These are phyloP conservation scores for Stercorarius parasiticus DNA, from an alignment of 2,113 vertebrate species.

Conservation along the genomic window DNA sequence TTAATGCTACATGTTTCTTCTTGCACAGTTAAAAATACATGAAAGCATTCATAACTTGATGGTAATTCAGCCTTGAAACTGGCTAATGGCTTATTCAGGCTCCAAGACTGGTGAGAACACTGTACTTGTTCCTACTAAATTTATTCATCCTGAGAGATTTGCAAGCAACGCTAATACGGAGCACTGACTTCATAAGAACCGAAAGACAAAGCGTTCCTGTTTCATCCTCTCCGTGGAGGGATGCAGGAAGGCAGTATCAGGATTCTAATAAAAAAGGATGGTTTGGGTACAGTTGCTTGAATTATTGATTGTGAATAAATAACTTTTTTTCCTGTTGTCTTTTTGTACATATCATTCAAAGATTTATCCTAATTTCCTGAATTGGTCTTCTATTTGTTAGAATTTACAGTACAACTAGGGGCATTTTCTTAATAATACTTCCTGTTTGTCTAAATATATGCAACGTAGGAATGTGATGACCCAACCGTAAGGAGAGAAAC, in stretches of 20 bases:
- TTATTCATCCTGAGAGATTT: conserved; percentile 13
- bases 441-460: neutral
- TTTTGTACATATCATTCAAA: neutral
- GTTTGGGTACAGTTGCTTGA: neutral
- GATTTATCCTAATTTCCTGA: neutral
- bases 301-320: neutral
- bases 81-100: conserved; percentile 7
- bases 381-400: neutral
- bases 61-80: neutral
- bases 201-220: neutral
- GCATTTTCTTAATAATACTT: neutral
- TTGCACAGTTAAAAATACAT: conserved; percentile 6
- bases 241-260: neutral
- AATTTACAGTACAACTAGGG: neutral
- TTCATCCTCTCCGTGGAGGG: neutral
- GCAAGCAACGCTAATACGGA: neutral
- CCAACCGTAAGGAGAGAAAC: neutral
- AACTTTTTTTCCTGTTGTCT: neutral
- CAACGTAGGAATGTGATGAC: neutral
- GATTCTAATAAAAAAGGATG: neutral
- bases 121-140: neutral
- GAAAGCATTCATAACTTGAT: neutral
- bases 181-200: neutral
- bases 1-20: neutral
- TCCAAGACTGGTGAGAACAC: neutral